phyloP scores from a whole-genome alignment of 2,888 invertebrate species.

The Brenthis daphne region DNA sequence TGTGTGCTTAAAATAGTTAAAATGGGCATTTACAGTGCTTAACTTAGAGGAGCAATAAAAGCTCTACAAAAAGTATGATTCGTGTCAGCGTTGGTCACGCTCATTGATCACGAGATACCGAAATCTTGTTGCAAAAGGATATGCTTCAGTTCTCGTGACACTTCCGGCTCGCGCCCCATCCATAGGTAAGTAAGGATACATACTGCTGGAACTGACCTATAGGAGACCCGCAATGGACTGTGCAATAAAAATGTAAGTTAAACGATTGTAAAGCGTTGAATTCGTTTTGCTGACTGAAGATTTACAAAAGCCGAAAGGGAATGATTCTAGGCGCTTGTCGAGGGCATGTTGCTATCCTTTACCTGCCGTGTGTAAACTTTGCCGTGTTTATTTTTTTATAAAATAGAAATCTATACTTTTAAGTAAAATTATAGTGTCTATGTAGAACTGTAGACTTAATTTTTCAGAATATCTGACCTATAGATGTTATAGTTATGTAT shows the following conservation, averaged over 20 bases:
- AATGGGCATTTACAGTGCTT: constrained; percentile 19
- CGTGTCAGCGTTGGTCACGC: constrained; percentile 32
- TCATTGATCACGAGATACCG: constrained; percentile 35
- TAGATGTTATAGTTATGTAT: too few relatives aligned
- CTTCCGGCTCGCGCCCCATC: not conserved
- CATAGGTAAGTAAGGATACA: constrained; percentile 1
- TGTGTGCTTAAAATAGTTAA: constrained; percentile 6
- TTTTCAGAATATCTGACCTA: too few relatives aligned
- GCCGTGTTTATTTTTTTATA: not conserved
- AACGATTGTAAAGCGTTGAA: not conserved
- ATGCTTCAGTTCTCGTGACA: not conserved
- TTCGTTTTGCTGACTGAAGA: constrained; percentile 38
- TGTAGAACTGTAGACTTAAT: too few relatives aligned
- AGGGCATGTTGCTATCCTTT: not conserved
- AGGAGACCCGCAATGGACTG: constrained; percentile 1
- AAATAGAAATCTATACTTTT: not conserved
- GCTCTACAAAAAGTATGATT: constrained; percentile 24
- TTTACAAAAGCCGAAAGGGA: constrained; percentile 37
- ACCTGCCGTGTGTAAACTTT: not conserved
- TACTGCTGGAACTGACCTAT: not conserved
- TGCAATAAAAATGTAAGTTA: not conserved
- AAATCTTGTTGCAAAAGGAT: constrained; percentile 22
- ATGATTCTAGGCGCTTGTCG: constrained; percentile 26
- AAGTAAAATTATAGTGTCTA: too few relatives aligned
- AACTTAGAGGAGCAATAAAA: constrained; percentile 28